Percentiles rank a stretch among this genome's conserved stretches.
Evolutionary conservation across 2,113 vertebrate species (phyloP).

Genomic region (Dicrurus megarhynchus): DNA sequence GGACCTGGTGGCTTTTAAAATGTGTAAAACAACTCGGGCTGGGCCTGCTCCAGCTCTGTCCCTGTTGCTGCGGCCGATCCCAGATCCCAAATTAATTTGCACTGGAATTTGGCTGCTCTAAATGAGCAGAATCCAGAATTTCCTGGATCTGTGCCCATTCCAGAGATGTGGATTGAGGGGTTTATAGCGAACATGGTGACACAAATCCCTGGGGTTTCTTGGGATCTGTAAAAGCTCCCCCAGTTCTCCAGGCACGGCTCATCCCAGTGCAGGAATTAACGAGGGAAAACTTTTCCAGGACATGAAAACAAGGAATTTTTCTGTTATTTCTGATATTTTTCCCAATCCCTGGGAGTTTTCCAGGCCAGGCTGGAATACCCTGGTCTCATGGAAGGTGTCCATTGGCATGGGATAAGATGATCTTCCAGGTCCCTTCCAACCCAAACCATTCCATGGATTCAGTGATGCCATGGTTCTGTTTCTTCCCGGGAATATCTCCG

Average conservation of each 20-base stretch:
- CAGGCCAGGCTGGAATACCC: background rate
- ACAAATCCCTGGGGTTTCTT: background rate
- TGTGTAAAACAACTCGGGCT: background rate
- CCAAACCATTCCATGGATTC: background rate
- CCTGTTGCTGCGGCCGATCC: background rate
- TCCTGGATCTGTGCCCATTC: background rate
- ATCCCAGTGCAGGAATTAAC: background rate
- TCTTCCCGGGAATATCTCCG: background rate
- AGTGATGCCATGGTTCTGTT: background rate
- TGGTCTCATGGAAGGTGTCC: background rate
- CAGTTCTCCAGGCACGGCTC: background rate
- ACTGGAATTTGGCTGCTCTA: background rate
- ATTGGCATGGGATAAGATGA: background rate
- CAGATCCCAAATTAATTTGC: fast-evolving
- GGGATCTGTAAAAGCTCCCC: background rate
- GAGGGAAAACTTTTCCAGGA: background rate
- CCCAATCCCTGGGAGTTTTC: background rate
- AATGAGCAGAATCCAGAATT: background rate
- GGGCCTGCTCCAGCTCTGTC: background rate
- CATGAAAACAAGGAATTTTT: background rate
- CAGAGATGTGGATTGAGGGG: background rate
- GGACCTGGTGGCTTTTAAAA: background rate
- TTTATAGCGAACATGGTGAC: background rate
- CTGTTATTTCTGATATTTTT: background rate
- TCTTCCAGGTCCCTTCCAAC: background rate